Evolutionary conservation across 2,797 vertebrate genomes (phyloP).

Genomic region (Enteromius radiatus): DNA sequence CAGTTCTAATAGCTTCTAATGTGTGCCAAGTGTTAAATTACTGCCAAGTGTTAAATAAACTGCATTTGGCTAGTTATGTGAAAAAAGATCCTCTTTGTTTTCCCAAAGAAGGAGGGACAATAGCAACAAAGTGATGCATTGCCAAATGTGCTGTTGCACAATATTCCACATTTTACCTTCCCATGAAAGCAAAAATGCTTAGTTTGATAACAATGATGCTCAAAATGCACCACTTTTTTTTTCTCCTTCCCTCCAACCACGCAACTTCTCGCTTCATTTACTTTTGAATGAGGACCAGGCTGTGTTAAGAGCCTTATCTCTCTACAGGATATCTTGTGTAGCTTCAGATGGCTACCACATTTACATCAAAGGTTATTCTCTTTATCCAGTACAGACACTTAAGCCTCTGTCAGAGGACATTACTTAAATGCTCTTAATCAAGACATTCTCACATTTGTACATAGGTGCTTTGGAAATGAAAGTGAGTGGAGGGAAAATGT

Average conservation of each 20-base stretch:
- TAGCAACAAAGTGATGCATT: neutral
- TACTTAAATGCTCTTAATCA: constrained; percentile 62
- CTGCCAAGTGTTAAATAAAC: constrained; percentile 40
- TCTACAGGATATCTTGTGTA: constrained; percentile 36
- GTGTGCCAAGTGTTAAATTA: constrained; percentile 40
- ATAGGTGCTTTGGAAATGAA: constrained; percentile 53
- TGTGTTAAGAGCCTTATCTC: constrained; percentile 42
- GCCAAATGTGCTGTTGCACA: constrained; percentile 31
- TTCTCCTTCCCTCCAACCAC: neutral
- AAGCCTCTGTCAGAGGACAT: constrained; percentile 60
- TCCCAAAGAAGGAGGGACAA: constrained; percentile 17
- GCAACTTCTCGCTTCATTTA: constrained; percentile 31
- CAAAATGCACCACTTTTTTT: constrained; percentile 4
- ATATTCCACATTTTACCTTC: constrained; percentile 30
- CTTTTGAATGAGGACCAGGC: constrained; percentile 23
- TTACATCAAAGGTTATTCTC: constrained; percentile 60
- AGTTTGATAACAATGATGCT: constrained; percentile 16
- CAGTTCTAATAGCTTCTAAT: constrained; percentile 29
- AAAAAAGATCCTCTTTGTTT: constrained; percentile 39
- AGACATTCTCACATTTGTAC: constrained; percentile 45
- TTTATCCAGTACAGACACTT: constrained; percentile 53
- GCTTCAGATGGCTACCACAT: constrained; percentile 42
- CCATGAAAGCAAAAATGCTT: neutral
- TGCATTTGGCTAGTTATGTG: constrained; percentile 34
- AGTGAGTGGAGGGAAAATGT: neutral